These are phyloP conservation scores for Norana najaformis DNA, from an alignment of 2,888 invertebrate genomes.

Conservation along the genomic window DNA sequence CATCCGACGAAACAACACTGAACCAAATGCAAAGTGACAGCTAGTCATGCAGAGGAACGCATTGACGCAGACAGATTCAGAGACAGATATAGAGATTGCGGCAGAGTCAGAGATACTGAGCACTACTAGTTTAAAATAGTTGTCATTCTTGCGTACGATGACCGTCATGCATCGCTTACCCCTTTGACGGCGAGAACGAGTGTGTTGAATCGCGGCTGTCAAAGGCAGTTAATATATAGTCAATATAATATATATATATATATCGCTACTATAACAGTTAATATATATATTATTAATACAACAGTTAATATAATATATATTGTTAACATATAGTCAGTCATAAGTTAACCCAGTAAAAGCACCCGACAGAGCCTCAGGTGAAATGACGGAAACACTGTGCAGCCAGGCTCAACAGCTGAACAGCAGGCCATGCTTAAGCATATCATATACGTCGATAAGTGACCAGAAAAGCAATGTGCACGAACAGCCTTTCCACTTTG, in stretches of 20 bases:
- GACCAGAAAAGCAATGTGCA: neutral
- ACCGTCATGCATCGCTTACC: neutral
- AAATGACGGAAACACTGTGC: neutral
- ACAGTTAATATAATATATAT: too few species aligned
- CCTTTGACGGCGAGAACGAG: neutral
- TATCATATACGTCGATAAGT: neutral
- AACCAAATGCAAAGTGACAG: too few species aligned
- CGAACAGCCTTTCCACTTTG: neutral
- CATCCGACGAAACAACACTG: too few species aligned
- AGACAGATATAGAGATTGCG: too few species aligned
- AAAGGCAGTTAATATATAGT: too few species aligned
- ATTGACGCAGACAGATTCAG: too few species aligned
- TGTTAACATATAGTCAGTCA: neutral
- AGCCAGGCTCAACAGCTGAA: neutral
- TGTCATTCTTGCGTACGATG: neutral
- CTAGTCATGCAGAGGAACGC: too few species aligned
- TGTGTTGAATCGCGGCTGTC: neutral
- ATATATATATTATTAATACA: too few species aligned
- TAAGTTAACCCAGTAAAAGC: neutral
- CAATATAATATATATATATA: too few species aligned
- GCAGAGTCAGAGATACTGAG: too few species aligned
- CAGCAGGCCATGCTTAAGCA: neutral
- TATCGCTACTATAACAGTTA: too few species aligned
- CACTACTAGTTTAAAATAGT: neutral
- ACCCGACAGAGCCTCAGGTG: neutral